phyloP scores from a whole-genome alignment of 2,113 vertebrate genomes.

The Egretta garzetta region DNA sequence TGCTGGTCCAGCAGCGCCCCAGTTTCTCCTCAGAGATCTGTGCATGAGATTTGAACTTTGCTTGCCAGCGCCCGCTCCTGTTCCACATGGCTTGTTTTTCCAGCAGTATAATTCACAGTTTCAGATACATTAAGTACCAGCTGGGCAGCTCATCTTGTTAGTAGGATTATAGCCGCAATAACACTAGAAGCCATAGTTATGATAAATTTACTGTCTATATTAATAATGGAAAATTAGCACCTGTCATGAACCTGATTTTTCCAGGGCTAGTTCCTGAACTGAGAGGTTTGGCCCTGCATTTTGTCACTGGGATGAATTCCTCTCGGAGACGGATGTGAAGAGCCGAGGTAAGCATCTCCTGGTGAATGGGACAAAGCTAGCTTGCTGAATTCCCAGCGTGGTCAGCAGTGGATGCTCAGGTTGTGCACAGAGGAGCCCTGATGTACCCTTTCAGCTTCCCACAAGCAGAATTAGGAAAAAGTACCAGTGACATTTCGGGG shows the following conservation, averaged over 20 bases:
- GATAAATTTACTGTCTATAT: background rate
- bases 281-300: background rate
- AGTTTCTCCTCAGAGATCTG: background rate
- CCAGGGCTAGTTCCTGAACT: background rate
- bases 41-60: background rate
- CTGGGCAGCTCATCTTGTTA: slow-evolving; percentile 17
- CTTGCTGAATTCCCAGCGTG: background rate
- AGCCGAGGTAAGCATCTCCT: background rate
- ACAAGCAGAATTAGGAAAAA: background rate
- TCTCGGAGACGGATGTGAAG: background rate
- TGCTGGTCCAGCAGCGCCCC: background rate
- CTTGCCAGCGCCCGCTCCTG: background rate
- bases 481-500: background rate
- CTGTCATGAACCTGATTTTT: background rate
- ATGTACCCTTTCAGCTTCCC: background rate
- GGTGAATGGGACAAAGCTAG: background rate
- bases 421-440: background rate
- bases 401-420: background rate
- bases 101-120: slow-evolving; percentile 1
- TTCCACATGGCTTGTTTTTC: background rate
- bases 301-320: background rate
- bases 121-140: background rate
- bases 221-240: background rate
- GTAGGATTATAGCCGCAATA: background rate
- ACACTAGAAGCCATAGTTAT: background rate